Percentiles rank a stretch among this genome's conserved stretches.
phyloP scores from a whole-genome alignment of 2,797 vertebrate genomes.

The Girardinus metallicus region DNA sequence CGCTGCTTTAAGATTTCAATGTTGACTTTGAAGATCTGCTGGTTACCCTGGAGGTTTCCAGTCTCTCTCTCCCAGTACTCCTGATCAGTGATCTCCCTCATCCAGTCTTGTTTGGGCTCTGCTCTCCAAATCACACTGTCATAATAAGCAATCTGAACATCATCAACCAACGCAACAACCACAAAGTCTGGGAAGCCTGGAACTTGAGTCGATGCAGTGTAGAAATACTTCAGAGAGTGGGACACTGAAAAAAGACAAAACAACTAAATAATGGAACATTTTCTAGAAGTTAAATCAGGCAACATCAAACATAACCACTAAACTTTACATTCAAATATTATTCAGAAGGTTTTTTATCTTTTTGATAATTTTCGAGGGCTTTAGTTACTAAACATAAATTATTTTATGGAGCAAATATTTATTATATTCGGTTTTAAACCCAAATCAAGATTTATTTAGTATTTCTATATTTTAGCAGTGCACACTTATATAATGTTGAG shows the following conservation, averaged over 20 bases:
- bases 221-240: not conserved
- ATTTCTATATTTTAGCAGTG: too few species aligned
- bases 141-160: not conserved
- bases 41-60: not conserved
- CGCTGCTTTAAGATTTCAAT: not conserved
- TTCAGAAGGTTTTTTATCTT: too few species aligned
- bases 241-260: not conserved
- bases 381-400: too few species aligned
- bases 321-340: too few species aligned
- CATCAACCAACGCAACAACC: not conserved
- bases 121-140: not conserved
- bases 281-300: too few species aligned
- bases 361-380: too few species aligned
- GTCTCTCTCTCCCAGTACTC: not conserved
- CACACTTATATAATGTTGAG: too few species aligned
- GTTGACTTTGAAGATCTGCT: not conserved
- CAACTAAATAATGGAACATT: too few species aligned
- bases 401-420: too few species aligned
- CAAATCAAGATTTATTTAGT: too few species aligned
- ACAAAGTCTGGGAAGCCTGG: not conserved
- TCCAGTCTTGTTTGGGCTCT: not conserved
- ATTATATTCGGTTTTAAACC: too few species aligned
- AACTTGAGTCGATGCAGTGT: not conserved
- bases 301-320: too few species aligned
- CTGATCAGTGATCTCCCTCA: not conserved